Evolutionary conservation across 2,113 vertebrate species (phyloP).

Genomic region (Zosterops borbonicus): DNA sequence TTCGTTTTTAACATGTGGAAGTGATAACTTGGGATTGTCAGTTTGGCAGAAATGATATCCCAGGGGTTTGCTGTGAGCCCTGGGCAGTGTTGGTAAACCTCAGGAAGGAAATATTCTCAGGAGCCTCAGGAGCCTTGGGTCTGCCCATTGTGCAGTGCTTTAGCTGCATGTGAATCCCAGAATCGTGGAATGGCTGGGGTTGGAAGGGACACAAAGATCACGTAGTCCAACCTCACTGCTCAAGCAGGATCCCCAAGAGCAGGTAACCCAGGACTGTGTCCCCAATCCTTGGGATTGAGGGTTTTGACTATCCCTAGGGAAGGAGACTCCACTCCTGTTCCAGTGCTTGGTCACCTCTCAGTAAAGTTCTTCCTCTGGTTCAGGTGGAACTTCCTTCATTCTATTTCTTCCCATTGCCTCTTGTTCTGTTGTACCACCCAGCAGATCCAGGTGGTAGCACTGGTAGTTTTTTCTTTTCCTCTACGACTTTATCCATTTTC

Average conservation of each 20-base stretch:
- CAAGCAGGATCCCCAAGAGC: neutral
- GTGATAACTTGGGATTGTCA: neutral
- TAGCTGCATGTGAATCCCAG: neutral
- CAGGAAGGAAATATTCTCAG: neutral
- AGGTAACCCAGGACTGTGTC: neutral
- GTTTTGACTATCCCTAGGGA: neutral
- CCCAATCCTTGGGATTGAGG: neutral
- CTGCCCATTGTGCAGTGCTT: neutral
- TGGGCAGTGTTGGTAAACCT: neutral
- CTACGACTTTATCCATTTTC: neutral
- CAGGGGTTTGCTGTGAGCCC: neutral
- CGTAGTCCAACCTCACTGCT: neutral
- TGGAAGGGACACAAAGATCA: neutral
- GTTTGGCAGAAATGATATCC: neutral
- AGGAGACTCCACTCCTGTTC: neutral
- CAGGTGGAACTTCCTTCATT: neutral
- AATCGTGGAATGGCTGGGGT: neutral
- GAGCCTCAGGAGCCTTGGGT: neutral
- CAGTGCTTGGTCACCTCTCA: neutral
- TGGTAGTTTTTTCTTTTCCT: neutral
- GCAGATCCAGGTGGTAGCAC: neutral
- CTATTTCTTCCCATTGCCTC: neutral
- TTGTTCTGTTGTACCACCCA: accelerated
- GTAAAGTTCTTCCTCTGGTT: neutral
- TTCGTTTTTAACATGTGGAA: neutral